Base-by-base conservation (phyloP, 2,888 invertebrate genomes). In the Diachrysia chrysitis region DNA sequence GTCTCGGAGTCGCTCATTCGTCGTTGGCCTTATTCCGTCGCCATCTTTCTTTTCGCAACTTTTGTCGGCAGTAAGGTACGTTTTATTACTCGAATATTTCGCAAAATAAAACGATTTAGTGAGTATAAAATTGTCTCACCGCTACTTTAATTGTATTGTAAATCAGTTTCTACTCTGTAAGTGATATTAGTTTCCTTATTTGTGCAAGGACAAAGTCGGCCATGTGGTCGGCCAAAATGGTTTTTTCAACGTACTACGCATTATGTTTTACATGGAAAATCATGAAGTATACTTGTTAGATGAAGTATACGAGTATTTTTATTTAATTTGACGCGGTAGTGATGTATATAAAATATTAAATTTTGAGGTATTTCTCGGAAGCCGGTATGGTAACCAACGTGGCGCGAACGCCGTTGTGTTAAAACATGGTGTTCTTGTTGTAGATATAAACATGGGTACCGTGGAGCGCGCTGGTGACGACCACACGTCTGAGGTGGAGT, bases 401-500 rank as follows among this genome's bases (percentile, higher is more conserved):
- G 94, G 94, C 93, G 91, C 85, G 87, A 90, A 89, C 80, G 68
- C 72, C 73, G 76, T 69, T 68, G 67, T 71, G 62, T 60, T 85
- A 75, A n/a, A n/a, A 84, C 76, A 54, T 71, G 62, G 71, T 77
- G 82, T 77, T 86, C 86, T 89, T 89, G 84, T 93, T 93, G 83
- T 90, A 92, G 94, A 90, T 85, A 79, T 76, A 75, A 90, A 81
- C 89, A 97, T 97, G 97, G 96, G 96, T 92, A 95, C 96, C 82
- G 96, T 97, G 82, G 97, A 97, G 87, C 96, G 96, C 81, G 95
- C 96, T 84, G 96, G 96, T 73, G 96, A 97, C 88, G 96, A 96
- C 85, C 89, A 89, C 76, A 96, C 96, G 71, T 96, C 96, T 69
- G 96, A 96, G 74, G 92, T 96, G 83, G 97, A 97, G 87, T 96